Percentiles rank a stretch among this genome's conserved stretches.
Conservation (phyloP, 2,888 invertebrate genomes). For the Oxyscelio sp. region DNA sequence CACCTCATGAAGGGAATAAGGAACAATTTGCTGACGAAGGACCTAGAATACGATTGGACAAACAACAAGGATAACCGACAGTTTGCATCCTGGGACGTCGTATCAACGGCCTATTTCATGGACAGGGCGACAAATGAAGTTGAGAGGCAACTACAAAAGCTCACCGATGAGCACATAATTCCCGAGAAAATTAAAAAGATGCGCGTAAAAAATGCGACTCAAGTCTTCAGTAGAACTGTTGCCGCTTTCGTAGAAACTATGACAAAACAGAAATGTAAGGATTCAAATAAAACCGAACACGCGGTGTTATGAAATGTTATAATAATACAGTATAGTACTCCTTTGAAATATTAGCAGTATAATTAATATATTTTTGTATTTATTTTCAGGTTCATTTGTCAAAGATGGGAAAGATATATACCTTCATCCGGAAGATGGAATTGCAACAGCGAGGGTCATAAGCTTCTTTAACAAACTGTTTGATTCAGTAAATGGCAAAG, state of each 20-base stretch:
- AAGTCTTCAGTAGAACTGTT: conserved; percentile 8
- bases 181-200: conserved; percentile 12
- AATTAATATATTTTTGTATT: background rate
- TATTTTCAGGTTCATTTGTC: background rate
- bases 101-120: conserved; percentile 2
- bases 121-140: background rate
- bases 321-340: background rate
- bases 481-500: conserved; percentile 11
- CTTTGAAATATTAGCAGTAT: too few relatives aligned
- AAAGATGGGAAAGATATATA: background rate
- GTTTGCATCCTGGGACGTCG: background rate
- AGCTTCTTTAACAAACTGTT: conserved; percentile 31
- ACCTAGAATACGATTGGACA: background rate
- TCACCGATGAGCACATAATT: conserved; percentile 31
- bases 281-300: too few relatives aligned
- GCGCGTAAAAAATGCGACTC: conserved; percentile 17
- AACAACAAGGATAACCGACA: background rate
- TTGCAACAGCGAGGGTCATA: background rate
- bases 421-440: background rate
- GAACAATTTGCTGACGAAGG: too few relatives aligned
- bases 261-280: background rate
- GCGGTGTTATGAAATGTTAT: too few relatives aligned
- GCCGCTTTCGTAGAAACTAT: background rate
- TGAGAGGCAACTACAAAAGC: background rate
- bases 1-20: too few relatives aligned